Conservation (phyloP, 1,140 invertebrate species). For the Hyphantria cunea region DNA sequence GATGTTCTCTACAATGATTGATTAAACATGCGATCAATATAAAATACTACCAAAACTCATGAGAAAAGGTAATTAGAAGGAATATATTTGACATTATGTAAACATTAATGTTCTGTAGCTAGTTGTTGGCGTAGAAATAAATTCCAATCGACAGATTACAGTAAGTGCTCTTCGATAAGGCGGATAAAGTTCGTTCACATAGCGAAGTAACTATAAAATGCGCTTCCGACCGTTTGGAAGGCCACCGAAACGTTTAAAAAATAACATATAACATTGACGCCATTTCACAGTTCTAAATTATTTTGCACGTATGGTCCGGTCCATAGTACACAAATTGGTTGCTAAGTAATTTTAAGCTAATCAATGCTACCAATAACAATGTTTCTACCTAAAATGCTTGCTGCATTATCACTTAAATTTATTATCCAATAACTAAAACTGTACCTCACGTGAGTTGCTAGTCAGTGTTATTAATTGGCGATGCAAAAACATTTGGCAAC, state of each 20-base stretch:
- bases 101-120: slow-evolving; percentile 31
- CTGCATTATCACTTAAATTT: background rate
- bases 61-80: slow-evolving; percentile 13
- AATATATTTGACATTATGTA: slow-evolving; percentile 26
- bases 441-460: slow-evolving; percentile 24
- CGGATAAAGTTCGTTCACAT: slow-evolving; percentile 50
- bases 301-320: no score
- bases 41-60: slow-evolving; percentile 16
- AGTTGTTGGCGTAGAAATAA: slow-evolving; percentile 37
- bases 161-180: slow-evolving; percentile 46
- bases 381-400: no score
- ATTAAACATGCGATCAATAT: slow-evolving; percentile 13
- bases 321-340: no score
- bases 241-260: background rate
- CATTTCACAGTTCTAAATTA: no score
- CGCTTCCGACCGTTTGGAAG: slow-evolving; percentile 35
- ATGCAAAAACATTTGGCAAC: slow-evolving; percentile 52
- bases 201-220: slow-evolving; percentile 34
- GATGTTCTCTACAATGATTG: slow-evolving; percentile 18
- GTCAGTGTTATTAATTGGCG: slow-evolving; percentile 35
- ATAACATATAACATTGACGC: no score
- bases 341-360: no score
- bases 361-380: no score
- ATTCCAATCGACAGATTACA: slow-evolving; percentile 47
- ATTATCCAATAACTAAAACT: slow-evolving; percentile 25